Base-by-base conservation (phyloP, 2,888 invertebrate genomes). In the Drosophila setosimentum region DNA sequence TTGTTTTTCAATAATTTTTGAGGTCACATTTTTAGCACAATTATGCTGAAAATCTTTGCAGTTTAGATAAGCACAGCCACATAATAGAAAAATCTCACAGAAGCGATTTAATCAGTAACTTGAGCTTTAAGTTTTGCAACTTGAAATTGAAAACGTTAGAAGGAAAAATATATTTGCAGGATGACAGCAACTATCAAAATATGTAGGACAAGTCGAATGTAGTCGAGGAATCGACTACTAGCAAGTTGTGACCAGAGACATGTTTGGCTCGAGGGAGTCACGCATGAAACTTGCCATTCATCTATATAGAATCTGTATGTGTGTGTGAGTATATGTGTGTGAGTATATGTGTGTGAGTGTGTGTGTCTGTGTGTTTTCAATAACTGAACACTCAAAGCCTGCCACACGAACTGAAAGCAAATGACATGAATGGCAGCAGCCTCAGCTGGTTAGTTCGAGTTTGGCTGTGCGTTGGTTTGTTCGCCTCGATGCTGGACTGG, bases 351-450 rank as follows among this genome's bases (percentile, higher is more conserved):
- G 4, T 18, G n/a, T 40, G 8, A 5, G 40, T 11, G n/a, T 40
- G 18, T n/a, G n/a, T 10, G 10, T 2, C 11, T 40, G n/a, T 21
- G 42, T 42, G n/a, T 45, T 45, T 54, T 54, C 54, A 54, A 35
- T 49, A 27, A 35, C 18, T 27, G 35, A 54, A 27, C 54, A 54
- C 54, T 54, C 24, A 8, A 18, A 54, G 16, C 27, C 55, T 40
- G 55, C 27, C 45, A 45, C 45, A 24, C 27, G 18, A 55, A 54
- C 54, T 27, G 54, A 54, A 54, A 35, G 27, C 55, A 55, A 55
- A 55, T 37, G 55, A 55, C 37, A 55, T 37, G 37, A 55, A 55
- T 55, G 55, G 27, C 54, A 55, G 35, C 65, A 58, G 65, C 51
- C 57, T 50, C 50, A 32, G 58, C 48, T 55, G 55, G n/a, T 40